A percentile compares a stretch with the other conserved stretches of the same genome.
These are phyloP conservation scores for Crocallis elinguaria DNA, from an alignment of 2,888 invertebrate species.

Conservation along the genomic window DNA sequence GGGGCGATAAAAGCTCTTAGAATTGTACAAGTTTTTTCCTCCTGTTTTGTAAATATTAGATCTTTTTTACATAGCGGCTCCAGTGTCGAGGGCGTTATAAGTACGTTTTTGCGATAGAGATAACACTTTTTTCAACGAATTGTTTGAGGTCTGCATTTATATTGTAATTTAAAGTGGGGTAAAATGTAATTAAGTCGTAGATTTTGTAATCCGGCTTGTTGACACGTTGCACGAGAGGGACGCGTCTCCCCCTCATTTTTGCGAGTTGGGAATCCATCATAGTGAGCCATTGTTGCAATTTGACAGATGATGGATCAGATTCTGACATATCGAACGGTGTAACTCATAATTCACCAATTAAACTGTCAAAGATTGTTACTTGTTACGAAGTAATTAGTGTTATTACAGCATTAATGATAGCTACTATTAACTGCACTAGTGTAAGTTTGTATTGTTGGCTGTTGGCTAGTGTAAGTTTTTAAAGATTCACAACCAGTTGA, in stretches of 20 bases:
- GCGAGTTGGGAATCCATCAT: conserved; percentile 34
- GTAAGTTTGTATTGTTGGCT: too few species aligned
- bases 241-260: conserved; percentile 41
- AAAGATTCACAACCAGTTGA: too few species aligned
- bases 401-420: conserved; percentile 12
- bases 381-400: conserved; percentile 23
- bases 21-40: conserved; percentile 67
- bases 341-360: conserved; percentile 35
- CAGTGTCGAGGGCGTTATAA: conserved; percentile 21
- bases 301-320: conserved; percentile 32
- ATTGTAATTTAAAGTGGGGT: conserved; percentile 38
- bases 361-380: conserved; percentile 34
- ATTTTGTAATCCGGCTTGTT: conserved; percentile 61
- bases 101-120: conserved; percentile 12
- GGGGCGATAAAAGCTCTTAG: conserved; percentile 73
- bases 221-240: conserved; percentile 54
- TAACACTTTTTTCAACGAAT: conserved; percentile 8
- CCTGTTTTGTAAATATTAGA: conserved; percentile 69
- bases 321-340: conserved; percentile 16
- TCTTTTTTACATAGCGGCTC: conserved; percentile 16
- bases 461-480: too few species aligned
- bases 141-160: conserved; percentile 24
- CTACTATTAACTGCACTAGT: too few species aligned
- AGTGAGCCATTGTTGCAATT: conserved; percentile 31
- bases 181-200: conserved; percentile 43